Evolutionary conservation across 1,140 invertebrate genomes (phyloP).

Genomic region (Sitodiplosis mosellana): DNA sequence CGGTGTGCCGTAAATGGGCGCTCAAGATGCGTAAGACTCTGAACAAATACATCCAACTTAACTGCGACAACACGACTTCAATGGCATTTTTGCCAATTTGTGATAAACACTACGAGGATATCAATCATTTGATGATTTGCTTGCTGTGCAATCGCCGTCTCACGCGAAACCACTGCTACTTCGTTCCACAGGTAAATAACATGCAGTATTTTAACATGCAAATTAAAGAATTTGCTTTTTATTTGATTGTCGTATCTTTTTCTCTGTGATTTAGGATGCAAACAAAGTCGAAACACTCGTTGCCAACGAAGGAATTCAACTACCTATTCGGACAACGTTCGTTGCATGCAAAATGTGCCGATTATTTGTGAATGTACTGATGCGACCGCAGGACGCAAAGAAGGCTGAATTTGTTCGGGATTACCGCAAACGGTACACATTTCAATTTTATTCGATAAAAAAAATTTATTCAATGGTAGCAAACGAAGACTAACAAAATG

Average conservation of each 20-base stretch:
- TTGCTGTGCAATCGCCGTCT: slow-evolving; percentile 52
- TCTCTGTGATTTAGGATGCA: slow-evolving; percentile 30
- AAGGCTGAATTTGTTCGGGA: slow-evolving; percentile 39
- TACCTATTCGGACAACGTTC: slow-evolving; percentile 33
- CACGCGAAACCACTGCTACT: slow-evolving; percentile 45
- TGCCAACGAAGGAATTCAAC: slow-evolving; percentile 41
- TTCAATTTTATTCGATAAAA: background rate
- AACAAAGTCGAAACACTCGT: slow-evolving; percentile 45
- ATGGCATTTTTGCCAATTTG: slow-evolving; percentile 37
- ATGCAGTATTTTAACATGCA: slow-evolving; percentile 3
- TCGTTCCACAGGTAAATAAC: slow-evolving; percentile 30
- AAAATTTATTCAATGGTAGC: background rate
- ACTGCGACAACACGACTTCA: slow-evolving; percentile 17
- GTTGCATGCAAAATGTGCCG: slow-evolving; percentile 63
- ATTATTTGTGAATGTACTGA: slow-evolving; percentile 48
- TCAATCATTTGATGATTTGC: slow-evolving; percentile 53
- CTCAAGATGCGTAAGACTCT: slow-evolving; percentile 49
- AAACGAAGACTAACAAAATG: too few species aligned
- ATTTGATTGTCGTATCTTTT: slow-evolving; percentile 1
- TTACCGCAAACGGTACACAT: slow-evolving; percentile 43
- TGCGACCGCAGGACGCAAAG: slow-evolving; percentile 36
- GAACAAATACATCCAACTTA: slow-evolving; percentile 34
- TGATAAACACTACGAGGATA: slow-evolving; percentile 36
- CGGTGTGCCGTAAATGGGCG: slow-evolving; percentile 57
- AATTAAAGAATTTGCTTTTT: background rate